Evolutionary conservation across 2,888 invertebrate species (phyloP).

Genomic region (Thecocarcelia acutangulata): DNA sequence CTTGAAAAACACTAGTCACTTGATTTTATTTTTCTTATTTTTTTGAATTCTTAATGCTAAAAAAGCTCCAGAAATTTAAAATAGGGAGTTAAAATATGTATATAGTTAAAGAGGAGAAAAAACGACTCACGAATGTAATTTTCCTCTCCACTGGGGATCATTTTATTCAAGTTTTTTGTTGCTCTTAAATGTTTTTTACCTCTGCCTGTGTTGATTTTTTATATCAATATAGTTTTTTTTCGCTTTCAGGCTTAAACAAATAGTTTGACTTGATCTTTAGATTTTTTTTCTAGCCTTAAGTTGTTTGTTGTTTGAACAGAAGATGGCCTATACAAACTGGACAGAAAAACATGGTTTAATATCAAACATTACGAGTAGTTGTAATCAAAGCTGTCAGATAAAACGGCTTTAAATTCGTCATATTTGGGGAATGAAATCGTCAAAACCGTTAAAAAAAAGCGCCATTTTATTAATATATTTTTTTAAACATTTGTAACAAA

Average conservation of each 20-base stretch:
- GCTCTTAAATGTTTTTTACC: slow-evolving; percentile 1
- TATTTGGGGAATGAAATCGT: too few species aligned
- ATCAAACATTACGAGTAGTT: too few species aligned
- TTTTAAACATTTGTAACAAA: too few species aligned
- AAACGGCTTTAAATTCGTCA: too few species aligned
- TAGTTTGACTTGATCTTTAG: slow-evolving; percentile 63
- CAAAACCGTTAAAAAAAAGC: too few species aligned
- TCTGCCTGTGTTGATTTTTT: slow-evolving; percentile 39
- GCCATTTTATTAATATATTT: too few species aligned
- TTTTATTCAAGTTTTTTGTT: slow-evolving; percentile 47
- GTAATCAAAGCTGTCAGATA: too few species aligned
- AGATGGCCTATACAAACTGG: slow-evolving; percentile 10
- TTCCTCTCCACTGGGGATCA: slow-evolving; percentile 69
- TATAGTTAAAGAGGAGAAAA: slow-evolving; percentile 10
- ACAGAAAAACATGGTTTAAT: too few species aligned
- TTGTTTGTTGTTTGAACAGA: slow-evolving; percentile 23
- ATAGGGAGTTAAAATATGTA: slow-evolving; percentile 41
- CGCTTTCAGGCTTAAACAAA: slow-evolving; percentile 56
- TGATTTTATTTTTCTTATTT: slow-evolving; percentile 4
- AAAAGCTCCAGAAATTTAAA: slow-evolving; percentile 34
- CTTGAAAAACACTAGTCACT: slow-evolving; percentile 27
- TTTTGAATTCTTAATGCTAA: background rate
- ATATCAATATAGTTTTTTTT: slow-evolving; percentile 24
- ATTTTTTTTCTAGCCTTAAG: slow-evolving; percentile 43
- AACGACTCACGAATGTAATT: slow-evolving; percentile 66